Percentiles rank a stretch among this genome's conserved stretches.
Evolutionary conservation across 2,113 vertebrate genomes (phyloP).

Genomic region (Plotosus lineatus): DNA sequence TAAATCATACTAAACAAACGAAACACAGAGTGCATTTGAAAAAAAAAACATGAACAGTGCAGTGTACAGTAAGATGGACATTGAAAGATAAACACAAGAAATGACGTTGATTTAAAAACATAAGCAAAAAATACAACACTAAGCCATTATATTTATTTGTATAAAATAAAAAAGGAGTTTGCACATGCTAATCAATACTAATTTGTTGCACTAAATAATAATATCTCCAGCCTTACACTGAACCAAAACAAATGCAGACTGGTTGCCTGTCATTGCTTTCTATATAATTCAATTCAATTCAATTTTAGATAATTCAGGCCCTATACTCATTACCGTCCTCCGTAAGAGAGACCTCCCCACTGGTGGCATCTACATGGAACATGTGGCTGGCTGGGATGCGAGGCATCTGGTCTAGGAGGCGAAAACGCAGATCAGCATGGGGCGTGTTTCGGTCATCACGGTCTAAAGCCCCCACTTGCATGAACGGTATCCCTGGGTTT

Average conservation of each 20-base stretch:
- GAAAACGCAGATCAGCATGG: slow-evolving; percentile 77
- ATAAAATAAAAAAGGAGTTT: too few species aligned
- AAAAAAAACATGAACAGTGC: background rate
- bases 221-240: background rate
- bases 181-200: background rate
- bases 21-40: background rate
- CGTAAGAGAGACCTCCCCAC: slow-evolving; percentile 74
- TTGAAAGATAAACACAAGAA: background rate
- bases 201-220: too few species aligned
- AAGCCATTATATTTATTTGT: background rate
- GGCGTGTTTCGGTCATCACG: slow-evolving; percentile 70
- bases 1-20: background rate
- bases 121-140: background rate
- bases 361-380: slow-evolving; percentile 73
- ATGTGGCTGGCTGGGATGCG: slow-evolving; percentile 71
- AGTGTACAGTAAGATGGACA: background rate
- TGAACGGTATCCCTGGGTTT: slow-evolving; percentile 70
- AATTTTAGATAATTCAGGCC: too few species aligned
- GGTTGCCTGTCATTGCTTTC: background rate
- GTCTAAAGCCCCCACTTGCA: slow-evolving; percentile 74
- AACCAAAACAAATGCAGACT: too few species aligned
- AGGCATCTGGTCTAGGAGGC: slow-evolving; percentile 74
- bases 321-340: slow-evolving; percentile 69
- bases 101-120: background rate
- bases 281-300: background rate